These are phyloP conservation scores for Cydia amplana DNA, from an alignment of 1,140 invertebrate species.

Conservation along the genomic window DNA sequence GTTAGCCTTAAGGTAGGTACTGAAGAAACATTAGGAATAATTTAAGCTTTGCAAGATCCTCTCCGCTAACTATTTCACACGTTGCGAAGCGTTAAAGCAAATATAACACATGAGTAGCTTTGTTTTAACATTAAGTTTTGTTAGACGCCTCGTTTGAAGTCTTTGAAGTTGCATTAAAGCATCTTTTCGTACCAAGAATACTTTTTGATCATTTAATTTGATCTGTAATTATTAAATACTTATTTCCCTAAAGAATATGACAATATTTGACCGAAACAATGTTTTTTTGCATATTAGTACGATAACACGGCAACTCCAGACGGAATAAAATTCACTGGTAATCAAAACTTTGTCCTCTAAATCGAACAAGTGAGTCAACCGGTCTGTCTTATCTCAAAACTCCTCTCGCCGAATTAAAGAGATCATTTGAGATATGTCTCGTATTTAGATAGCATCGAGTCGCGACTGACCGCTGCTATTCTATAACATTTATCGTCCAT, in stretches of 20 bases:
- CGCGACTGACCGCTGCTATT: constrained; percentile 1
- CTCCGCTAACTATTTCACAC: constrained; percentile 1
- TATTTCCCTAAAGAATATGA: no score
- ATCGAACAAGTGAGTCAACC: neutral
- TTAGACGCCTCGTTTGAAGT: neutral
- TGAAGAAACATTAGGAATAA: constrained; percentile 11
- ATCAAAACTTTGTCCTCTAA: neutral
- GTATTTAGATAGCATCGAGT: constrained; percentile 26
- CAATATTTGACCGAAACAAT: no score
- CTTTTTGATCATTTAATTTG: neutral
- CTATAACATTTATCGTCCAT: neutral
- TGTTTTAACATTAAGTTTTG: neutral
- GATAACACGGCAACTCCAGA: neutral
- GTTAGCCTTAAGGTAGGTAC: constrained; percentile 9
- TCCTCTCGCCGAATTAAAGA: constrained; percentile 26
- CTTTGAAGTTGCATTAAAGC: no score
- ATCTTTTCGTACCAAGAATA: neutral
- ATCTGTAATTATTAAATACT: no score
- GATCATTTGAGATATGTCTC: constrained; percentile 13
- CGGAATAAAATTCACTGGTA: neutral
- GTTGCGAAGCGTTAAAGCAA: constrained; percentile 9
- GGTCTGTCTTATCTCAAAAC: constrained; percentile 1
- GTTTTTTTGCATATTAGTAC: neutral
- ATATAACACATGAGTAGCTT: neutral
- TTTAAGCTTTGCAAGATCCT: constrained; percentile 2